Evolutionary conservation across 2,113 vertebrate genomes (phyloP).

Genomic region (Agelaius phoeniceus): DNA sequence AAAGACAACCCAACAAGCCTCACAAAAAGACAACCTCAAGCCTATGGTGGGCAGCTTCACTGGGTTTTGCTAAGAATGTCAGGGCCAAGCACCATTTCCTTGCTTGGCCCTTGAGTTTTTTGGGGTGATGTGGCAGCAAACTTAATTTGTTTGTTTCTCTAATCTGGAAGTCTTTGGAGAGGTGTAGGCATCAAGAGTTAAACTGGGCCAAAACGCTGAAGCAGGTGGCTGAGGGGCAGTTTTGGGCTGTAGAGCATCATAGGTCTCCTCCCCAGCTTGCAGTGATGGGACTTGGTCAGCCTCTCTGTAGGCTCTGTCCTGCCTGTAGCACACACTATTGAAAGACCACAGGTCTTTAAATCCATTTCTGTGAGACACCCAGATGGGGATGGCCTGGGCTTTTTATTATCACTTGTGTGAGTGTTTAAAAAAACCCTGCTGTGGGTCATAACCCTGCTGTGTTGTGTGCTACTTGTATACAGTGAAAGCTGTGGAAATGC

Average conservation of each 20-base stretch:
- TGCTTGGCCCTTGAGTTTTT: neutral
- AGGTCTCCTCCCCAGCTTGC: neutral
- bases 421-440: neutral
- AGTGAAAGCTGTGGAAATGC: neutral
- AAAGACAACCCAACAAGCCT: neutral
- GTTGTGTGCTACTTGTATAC: fast-evolving
- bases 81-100: neutral
- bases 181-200: neutral
- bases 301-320: too few relatives aligned
- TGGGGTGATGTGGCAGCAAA: neutral
- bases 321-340: too few relatives aligned
- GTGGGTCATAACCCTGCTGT: neutral
- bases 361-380: neutral
- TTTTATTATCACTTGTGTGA: neutral
- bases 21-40: too few relatives aligned
- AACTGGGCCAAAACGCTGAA: neutral
- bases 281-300: neutral
- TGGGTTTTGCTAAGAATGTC: neutral
- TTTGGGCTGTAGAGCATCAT: neutral
- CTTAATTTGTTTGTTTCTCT: neutral
- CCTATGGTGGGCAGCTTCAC: neutral
- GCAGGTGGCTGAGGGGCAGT: neutral
- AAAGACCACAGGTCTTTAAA: neutral
- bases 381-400: neutral
- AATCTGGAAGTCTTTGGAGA: neutral